phyloP scores from a whole-genome alignment of 2,888 invertebrate genomes.

The Quadroppia sp. region DNA sequence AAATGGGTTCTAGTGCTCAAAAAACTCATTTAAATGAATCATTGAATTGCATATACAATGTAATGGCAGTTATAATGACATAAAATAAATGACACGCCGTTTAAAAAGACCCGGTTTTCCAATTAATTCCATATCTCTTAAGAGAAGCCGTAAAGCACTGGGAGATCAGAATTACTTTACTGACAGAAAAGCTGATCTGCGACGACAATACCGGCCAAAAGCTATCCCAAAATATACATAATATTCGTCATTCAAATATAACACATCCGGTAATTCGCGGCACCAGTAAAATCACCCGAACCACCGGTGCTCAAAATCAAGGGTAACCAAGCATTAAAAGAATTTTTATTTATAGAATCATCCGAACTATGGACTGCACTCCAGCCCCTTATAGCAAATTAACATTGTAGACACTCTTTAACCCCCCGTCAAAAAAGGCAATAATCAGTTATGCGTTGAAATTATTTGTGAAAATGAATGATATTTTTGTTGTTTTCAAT shows the following conservation, averaged over 20 bases:
- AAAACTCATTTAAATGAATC: conserved; percentile 36
- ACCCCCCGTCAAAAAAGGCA: not conserved
- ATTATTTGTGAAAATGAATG: conserved; percentile 22
- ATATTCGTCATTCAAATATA: conserved; percentile 1
- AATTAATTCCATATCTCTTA: conserved; percentile 29
- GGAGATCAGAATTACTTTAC: not conserved
- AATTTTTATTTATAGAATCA: too few relatives aligned
- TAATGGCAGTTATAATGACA: conserved; percentile 38
- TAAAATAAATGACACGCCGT: conserved; percentile 33
- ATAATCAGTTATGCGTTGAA: conserved; percentile 22
- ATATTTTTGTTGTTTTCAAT: conserved; percentile 22
- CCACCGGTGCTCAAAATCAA: not conserved
- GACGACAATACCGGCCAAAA: conserved; percentile 12
- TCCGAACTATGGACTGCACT: too few relatives aligned
- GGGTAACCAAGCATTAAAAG: too few relatives aligned
- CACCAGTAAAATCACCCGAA: not conserved
- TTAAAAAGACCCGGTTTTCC: conserved; percentile 32
- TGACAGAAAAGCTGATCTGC: not conserved
- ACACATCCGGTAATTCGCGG: conserved; percentile 13
- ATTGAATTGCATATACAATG: conserved; percentile 33
- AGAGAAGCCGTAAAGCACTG: conserved; percentile 3
- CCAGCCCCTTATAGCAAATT: too few relatives aligned
- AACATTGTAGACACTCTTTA: not conserved
- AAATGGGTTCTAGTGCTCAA: conserved; percentile 35
- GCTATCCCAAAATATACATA: not conserved